phyloP scores from a whole-genome alignment of 2,888 invertebrate species.

The Eumerus sabulonum region DNA sequence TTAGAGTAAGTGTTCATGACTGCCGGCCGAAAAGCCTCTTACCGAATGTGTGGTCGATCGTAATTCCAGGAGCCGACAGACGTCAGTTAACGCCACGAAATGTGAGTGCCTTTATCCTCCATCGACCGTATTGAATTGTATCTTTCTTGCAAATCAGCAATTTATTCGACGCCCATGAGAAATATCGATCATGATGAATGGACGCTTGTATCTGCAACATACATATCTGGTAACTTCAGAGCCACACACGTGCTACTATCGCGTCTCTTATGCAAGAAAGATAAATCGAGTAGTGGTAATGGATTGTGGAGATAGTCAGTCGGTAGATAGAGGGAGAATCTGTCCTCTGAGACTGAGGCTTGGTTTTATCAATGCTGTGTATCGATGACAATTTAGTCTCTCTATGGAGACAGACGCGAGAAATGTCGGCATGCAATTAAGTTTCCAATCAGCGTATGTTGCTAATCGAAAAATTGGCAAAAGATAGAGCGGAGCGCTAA shows the following conservation, averaged over 20 bases:
- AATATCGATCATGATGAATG: conserved; percentile 28
- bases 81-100: conserved; percentile 28
- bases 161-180: conserved; percentile 8
- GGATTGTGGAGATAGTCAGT: conserved; percentile 15
- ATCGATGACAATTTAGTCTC: too few species aligned
- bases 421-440: too few species aligned
- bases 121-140: conserved; percentile 18
- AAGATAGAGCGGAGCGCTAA: too few species aligned
- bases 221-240: conserved; percentile 29
- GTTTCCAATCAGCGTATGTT: too few species aligned
- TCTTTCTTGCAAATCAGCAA: conserved; percentile 22
- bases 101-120: conserved; percentile 23
- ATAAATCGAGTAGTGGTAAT: conserved; percentile 20
- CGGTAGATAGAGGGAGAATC: too few species aligned
- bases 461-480: too few species aligned
- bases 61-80: conserved; percentile 12
- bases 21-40: not conserved
- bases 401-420: too few species aligned
- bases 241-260: conserved; percentile 15
- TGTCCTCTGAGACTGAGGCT: too few species aligned
- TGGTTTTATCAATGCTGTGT: too few species aligned
- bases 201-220: conserved; percentile 15
- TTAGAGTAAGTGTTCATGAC: not conserved
- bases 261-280: not conserved
- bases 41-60: not conserved